These are phyloP conservation scores for Darevskia nairensis DNA, from an alignment of 2,797 vertebrate species.

Conservation along the genomic window DNA sequence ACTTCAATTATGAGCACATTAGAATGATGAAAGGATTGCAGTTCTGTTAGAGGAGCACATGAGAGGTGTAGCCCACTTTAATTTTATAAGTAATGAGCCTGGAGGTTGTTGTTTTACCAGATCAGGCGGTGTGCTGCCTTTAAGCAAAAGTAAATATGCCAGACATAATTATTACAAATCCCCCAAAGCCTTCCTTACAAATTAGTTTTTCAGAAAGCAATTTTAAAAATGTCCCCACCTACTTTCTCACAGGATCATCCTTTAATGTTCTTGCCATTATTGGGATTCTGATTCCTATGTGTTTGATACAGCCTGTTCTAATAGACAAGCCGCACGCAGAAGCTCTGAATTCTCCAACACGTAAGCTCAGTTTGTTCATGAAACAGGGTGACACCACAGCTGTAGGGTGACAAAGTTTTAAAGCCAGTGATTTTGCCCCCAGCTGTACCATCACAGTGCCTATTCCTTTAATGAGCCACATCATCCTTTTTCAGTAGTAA, in stretches of 20 bases:
- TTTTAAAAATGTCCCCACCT: conserved; percentile 38
- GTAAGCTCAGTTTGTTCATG: not conserved
- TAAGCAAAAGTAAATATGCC: conserved; percentile 43
- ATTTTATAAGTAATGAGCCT: conserved; percentile 36
- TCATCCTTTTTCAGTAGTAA: not conserved
- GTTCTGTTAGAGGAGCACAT: not conserved
- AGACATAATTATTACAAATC: conserved; percentile 57
- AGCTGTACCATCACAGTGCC: not conserved
- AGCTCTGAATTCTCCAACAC: not conserved
- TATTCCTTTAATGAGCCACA: too few species aligned
- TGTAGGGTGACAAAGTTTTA: not conserved
- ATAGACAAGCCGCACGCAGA: not conserved
- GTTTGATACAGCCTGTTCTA: conserved; percentile 26
- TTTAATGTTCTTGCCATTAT: conserved; percentile 39
- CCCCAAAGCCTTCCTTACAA: conserved; percentile 51
- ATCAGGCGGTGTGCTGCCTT: conserved; percentile 39
- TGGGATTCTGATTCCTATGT: not conserved
- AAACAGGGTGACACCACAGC: not conserved
- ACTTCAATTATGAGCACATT: not conserved
- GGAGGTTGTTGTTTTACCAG: conserved; percentile 28
- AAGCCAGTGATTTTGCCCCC: not conserved
- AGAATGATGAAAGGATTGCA: not conserved
- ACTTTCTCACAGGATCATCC: conserved; percentile 1
- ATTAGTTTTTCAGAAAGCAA: conserved; percentile 58
- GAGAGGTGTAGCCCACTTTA: not conserved